Percentiles rank a stretch among this genome's conserved stretches.
phyloP scores from a whole-genome alignment of 1,140 invertebrate genomes.

The Dinothrombium tinctorium region DNA sequence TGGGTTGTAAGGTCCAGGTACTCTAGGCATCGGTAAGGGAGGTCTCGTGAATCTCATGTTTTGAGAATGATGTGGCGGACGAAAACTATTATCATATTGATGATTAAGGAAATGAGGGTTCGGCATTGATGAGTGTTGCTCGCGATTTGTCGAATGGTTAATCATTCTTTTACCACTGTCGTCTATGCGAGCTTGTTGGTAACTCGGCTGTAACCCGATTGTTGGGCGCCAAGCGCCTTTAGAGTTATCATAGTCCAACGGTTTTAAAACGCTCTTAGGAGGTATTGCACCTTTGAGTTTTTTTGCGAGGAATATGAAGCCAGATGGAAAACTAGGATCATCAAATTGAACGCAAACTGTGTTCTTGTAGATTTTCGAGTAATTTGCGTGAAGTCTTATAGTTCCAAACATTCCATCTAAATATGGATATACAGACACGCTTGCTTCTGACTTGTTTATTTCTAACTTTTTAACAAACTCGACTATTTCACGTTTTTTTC shows the following conservation, averaged over 20 bases:
- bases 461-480: conserved; percentile 2
- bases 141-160: no score
- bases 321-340: conserved; percentile 50
- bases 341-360: conserved; percentile 40
- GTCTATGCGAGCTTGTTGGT: no score
- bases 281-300: conserved; percentile 34
- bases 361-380: conserved; percentile 11
- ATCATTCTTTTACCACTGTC: no score
- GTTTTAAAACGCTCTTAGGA: conserved; percentile 51
- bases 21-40: no score
- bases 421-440: conserved; percentile 1
- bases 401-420: conserved; percentile 8
- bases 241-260: conserved; percentile 41
- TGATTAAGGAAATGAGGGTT: no score
- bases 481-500: background rate
- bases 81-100: no score
- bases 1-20: no score
- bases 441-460: conserved; percentile 2
- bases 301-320: conserved; percentile 50
- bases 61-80: no score
- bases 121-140: no score
- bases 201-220: no score
- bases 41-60: no score
- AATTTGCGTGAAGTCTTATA: conserved; percentile 1
- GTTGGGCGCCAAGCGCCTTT: no score